phyloP scores from a whole-genome alignment of 1,140 invertebrate species.

The Bacillus rossius region DNA sequence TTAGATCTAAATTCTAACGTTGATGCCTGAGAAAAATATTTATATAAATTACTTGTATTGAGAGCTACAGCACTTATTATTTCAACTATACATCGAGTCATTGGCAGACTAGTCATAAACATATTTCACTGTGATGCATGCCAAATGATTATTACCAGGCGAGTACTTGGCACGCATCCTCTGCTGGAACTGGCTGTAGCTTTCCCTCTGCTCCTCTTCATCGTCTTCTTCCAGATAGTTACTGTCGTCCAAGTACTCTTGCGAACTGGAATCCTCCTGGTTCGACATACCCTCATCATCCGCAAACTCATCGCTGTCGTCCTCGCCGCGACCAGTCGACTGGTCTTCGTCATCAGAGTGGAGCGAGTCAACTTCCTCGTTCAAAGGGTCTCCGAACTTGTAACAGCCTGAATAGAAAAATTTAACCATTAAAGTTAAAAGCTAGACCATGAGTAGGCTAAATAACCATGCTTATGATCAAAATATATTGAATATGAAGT shows the following conservation, averaged over 20 bases:
- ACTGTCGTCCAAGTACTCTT: slow-evolving; percentile 47
- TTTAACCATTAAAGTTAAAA: background rate
- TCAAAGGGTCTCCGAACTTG: slow-evolving; percentile 57
- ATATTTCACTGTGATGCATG: no score
- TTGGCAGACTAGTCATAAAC: no score
- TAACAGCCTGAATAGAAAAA: slow-evolving; percentile 46
- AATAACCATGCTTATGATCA: no score
- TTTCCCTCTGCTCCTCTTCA: slow-evolving; percentile 19
- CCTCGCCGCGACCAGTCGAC: slow-evolving; percentile 46
- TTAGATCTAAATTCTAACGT: no score
- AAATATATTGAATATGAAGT: no score
- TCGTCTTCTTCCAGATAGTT: slow-evolving; percentile 30
- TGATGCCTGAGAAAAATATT: no score
- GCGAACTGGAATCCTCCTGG: slow-evolving; percentile 53
- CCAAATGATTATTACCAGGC: no score
- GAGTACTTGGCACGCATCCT: slow-evolving; percentile 9
- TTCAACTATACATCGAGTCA: no score
- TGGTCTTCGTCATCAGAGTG: slow-evolving; percentile 48
- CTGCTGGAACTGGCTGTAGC: background rate
- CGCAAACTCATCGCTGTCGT: slow-evolving; percentile 59
- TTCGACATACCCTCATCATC: slow-evolving; percentile 58
- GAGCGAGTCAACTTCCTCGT: slow-evolving; percentile 61
- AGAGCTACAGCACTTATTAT: no score
- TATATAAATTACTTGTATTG: no score
- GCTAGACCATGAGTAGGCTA: no score